phyloP scores from a whole-genome alignment of 2,113 vertebrate genomes.

The Hemiscyllium ocellatum region DNA sequence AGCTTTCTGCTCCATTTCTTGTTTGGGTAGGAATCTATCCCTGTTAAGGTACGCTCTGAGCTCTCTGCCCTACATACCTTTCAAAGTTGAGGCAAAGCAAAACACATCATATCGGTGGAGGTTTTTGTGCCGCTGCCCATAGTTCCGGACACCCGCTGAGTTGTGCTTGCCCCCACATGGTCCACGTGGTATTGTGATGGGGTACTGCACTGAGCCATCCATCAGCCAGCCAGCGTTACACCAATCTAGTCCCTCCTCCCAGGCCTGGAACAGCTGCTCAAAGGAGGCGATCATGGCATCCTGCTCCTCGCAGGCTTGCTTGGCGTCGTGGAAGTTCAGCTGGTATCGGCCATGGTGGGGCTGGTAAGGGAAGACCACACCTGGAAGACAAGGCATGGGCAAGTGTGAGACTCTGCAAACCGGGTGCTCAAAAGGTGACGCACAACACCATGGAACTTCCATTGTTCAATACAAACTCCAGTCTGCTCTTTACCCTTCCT shows the following conservation, averaged over 20 bases:
- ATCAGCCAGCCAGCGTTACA: constrained; percentile 81
- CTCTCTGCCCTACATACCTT: constrained; percentile 54
- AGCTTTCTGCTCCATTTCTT: not conserved
- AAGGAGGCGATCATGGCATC: constrained; percentile 73
- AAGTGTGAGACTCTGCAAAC: not conserved
- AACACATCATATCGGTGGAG: constrained; percentile 76
- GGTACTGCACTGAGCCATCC: constrained; percentile 77
- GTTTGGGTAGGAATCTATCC: too few relatives aligned
- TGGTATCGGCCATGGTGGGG: constrained; percentile 71
- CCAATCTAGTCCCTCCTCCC: constrained; percentile 81
- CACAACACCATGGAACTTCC: not conserved
- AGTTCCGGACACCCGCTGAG: constrained; percentile 76
- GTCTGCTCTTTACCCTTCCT: too few relatives aligned
- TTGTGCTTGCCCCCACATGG: constrained; percentile 64
- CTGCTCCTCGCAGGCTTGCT: constrained; percentile 69
- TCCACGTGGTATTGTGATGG: constrained; percentile 61
- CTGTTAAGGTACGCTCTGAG: not conserved
- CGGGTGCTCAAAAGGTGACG: not conserved
- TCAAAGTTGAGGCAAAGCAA: constrained; percentile 72
- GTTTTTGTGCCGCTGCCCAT: constrained; percentile 64
- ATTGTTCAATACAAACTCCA: too few relatives aligned
- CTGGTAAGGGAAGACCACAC: constrained; percentile 86
- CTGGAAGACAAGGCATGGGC: constrained; percentile 48
- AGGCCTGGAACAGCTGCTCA: constrained; percentile 75
- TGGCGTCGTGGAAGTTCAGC: constrained; percentile 71